Percentiles rank a stretch among this genome's conserved stretches.
Evolutionary conservation across 2,113 vertebrate species (phyloP).

Genomic region (Puffinus mauretanicus): DNA sequence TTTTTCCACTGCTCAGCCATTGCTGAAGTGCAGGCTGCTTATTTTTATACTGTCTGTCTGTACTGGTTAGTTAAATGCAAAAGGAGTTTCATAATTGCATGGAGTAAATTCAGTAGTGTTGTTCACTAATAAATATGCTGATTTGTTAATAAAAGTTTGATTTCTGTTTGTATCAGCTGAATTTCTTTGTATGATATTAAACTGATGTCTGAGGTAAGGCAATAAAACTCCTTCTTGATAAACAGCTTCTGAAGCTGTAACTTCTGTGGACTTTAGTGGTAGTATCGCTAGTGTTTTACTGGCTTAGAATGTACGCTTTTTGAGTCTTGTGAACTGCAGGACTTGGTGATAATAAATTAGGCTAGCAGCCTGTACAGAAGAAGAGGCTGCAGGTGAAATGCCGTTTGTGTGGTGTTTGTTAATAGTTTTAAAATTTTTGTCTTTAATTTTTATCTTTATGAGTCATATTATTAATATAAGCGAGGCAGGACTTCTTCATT

Average conservation of each 20-base stretch:
- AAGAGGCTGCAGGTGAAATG: not conserved
- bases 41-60: not conserved
- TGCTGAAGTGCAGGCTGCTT: not conserved
- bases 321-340: not conserved
- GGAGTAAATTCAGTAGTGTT: not conserved
- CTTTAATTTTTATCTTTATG: not conserved
- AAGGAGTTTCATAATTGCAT: not conserved
- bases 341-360: not conserved
- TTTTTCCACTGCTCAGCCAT: not conserved
- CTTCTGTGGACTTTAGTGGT: not conserved
- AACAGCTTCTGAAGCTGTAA: not conserved
- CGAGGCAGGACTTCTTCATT: not conserved
- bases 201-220: not conserved
- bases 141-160: not conserved
- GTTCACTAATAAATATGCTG: not conserved
- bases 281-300: not conserved
- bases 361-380: not conserved
- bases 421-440: not conserved
- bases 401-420: not conserved
- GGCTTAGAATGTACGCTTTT: not conserved
- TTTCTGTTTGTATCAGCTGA: not conserved
- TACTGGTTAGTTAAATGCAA: not conserved
- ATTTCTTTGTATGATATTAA: not conserved
- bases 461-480: not conserved
- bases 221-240: not conserved